Base-by-base conservation (phyloP, 1,140 invertebrate species). In the Drosophila biarmipes region DNA sequence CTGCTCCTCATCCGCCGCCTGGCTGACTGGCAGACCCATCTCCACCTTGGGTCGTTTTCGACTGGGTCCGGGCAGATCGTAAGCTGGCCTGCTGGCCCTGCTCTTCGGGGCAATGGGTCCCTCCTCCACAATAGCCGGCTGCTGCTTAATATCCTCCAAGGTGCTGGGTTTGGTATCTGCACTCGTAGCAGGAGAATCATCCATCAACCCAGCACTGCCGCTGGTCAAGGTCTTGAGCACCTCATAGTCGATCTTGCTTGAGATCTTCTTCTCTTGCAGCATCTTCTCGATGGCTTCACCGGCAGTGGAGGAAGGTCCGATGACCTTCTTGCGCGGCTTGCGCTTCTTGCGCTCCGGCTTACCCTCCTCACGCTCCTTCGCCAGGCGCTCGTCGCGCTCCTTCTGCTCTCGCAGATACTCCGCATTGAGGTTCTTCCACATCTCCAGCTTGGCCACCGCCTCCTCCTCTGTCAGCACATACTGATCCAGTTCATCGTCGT, bases 241-340 rank as follows among this genome's bases (percentile, higher is more conserved):
- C 80, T 99, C 98, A 90, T 99, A 99, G 92, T 99, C 99, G 34
- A 99, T 99, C 94, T 99, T 99, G 6, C 95, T 96, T 0, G 98
- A 99, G 61, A 99, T 96, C 90, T 97, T 97, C 92, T 98, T 99
- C 80, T 98, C 98, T 77, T 97, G 96, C 7, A 99, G 92, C 95
- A 99, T 98, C 92, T 98, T 98, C 87, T 98, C 97, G 29, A 99
- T 98, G 0, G 98, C 98, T 93, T 99, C 98, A 2, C 95, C 96
- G 14, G 97, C 97, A n/a, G 95, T 96, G 63, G 95, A 96, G 0
- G 97, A 96, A 2, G 95, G 94, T 2, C 91, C 92, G 85, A 93
- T 93, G 68, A 94, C 90, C 85, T 94, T 92, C 90, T 95, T 94
- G 86, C 92, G 92, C 0, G 94, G 90, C 91, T 94, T 94, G 72